Evolutionary conservation across 2,888 invertebrate genomes (phyloP), one percentile per base, ranked within the genome.

Genomic region (Polia nebulosa): DNA sequence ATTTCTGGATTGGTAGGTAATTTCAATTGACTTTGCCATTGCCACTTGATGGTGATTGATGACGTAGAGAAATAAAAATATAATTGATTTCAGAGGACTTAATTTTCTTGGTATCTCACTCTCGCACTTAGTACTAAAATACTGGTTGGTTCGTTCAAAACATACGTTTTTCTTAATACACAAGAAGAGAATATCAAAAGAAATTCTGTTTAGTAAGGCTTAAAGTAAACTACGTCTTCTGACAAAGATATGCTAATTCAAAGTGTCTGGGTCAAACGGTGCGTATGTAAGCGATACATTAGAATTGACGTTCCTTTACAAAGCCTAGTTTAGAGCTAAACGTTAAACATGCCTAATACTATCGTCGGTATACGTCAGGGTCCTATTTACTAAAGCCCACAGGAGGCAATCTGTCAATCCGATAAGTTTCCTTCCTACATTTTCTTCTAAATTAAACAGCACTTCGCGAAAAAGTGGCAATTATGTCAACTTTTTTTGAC

Each of bases 201-300:
- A 45, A 27, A 44, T 1, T 53, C 9, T 11, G 11, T 69, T 6
- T 9, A 17, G 34, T n/a, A 17, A 25, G 13, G 17, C 20, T 36
- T 6, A 2, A 2, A 47, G 17, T 47, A 59, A 13, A 29, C 0
- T n/a, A 11, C 9, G 36, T 32, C 11, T 32, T 67, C 34, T 25
- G n/a, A 49, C 22, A 39, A 39, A 13, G n/a, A 20, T 20, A 53
- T 53, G 39, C 39, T 34, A 22, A 53, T 47, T 41, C 9, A 11
- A 74, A n/a, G 41, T 32, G 22, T 41, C 47, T 55, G 20, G 69
- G 69, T 76, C 41, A 56, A 55, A 51, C 22, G 4, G 32, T 9
- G 11, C 2, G 13, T 32, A 44, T 52, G n/a, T 20, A 65, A 34
- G 17, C 20, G 34, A 15, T 20, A 15, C 17, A 49, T 41, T 41